These are phyloP conservation scores for Leptinotarsa defecta DNA, from an alignment of 1,140 invertebrate genomes.

Conservation along the genomic window DNA sequence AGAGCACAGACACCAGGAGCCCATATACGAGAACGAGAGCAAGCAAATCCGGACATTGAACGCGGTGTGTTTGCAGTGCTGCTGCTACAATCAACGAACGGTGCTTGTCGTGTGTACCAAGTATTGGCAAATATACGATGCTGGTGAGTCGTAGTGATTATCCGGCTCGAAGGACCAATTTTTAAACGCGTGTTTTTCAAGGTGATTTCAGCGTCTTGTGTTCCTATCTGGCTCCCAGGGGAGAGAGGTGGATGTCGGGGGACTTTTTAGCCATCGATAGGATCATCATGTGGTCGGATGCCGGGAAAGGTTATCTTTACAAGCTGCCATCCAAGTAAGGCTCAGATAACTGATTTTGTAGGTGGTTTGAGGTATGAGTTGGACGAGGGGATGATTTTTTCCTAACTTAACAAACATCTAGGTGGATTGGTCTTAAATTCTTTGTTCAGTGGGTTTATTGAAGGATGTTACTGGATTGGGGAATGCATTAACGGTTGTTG, in stretches of 20 bases:
- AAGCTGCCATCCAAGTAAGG: slow-evolving; percentile 93
- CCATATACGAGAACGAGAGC: slow-evolving; percentile 96
- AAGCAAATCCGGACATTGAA: slow-evolving; percentile 95
- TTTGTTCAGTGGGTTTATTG: no score
- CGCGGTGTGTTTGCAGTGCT: slow-evolving; percentile 91
- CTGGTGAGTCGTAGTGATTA: slow-evolving; percentile 55
- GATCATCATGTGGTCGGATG: slow-evolving; percentile 91
- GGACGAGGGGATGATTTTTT: neutral
- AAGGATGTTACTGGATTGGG: no score
- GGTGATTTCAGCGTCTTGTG: slow-evolving; percentile 95
- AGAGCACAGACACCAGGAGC: slow-evolving; percentile 84
- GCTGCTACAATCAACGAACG: slow-evolving; percentile 93
- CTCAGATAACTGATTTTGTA: neutral
- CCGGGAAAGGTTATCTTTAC: slow-evolving; percentile 93
- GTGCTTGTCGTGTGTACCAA: slow-evolving; percentile 95
- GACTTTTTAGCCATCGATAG: slow-evolving; percentile 90
- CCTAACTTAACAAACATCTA: neutral
- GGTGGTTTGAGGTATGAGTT: no score
- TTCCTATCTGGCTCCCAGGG: slow-evolving; percentile 78
- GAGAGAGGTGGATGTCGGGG: slow-evolving; percentile 92
- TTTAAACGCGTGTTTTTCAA: slow-evolving; percentile 55
- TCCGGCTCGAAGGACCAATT: neutral
- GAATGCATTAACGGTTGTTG: no score
- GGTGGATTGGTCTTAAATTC: neutral
- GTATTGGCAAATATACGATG: slow-evolving; percentile 93